A percentile compares a stretch with the other conserved stretches of the same genome.
These are phyloP conservation scores for Aphelenchoides avenae DNA, from an alignment of 1,140 invertebrate species.

Conservation along the genomic window DNA sequence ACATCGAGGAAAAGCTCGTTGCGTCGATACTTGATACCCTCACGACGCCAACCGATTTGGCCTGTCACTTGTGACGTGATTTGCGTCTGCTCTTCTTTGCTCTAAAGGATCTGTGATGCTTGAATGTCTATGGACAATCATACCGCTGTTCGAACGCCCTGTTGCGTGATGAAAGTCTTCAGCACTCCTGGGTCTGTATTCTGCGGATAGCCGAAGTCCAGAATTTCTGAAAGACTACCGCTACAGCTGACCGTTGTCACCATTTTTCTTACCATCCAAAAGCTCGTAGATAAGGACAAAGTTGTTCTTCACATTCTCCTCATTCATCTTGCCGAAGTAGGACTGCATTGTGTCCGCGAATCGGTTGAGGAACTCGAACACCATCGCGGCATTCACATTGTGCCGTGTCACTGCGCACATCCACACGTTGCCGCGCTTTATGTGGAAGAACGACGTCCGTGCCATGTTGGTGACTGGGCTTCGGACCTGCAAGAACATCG, in stretches of 20 bases:
- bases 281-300: constrained; percentile 99
- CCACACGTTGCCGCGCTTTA: constrained; percentile 97
- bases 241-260: neutral
- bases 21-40: constrained; percentile 96
- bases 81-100: constrained; percentile 97
- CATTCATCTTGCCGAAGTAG: constrained; percentile 98
- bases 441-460: constrained; percentile 97
- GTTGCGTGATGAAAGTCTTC: constrained; percentile 98
- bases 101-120: no score
- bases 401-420: constrained; percentile 97
- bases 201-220: constrained; percentile 99
- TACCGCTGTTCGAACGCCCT: constrained; percentile 86
- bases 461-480: constrained; percentile 99
- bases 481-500: constrained; percentile 66
- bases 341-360: constrained; percentile 99
- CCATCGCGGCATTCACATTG: constrained; percentile 99
- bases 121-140: no score
- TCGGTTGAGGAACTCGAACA: constrained; percentile 98
- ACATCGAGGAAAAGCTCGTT: constrained; percentile 99
- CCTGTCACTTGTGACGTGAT: constrained; percentile 96
- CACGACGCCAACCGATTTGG: constrained; percentile 98
- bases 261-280: constrained; percentile 80
- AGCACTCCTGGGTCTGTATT: constrained; percentile 98
- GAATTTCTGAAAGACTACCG: constrained; percentile 80
- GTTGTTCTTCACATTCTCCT: constrained; percentile 99